Percentiles rank a stretch among this genome's conserved stretches.
These are phyloP conservation scores for Orientallactaga bullata DNA, from an alignment of 2,113 vertebrate species.

Conservation along the genomic window DNA sequence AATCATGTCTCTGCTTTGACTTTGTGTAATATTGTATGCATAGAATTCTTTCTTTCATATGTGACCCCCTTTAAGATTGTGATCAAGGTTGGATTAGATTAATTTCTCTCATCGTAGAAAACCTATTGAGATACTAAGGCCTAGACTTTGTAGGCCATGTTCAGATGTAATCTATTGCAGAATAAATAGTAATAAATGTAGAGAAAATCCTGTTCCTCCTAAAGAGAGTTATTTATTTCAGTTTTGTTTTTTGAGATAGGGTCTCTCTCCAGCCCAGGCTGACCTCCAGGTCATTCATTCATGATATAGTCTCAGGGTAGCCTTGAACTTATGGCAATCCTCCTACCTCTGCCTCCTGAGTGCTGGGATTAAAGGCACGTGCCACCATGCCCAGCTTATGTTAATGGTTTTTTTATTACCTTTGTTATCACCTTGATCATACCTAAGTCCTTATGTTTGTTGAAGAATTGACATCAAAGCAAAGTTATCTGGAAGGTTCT, in stretches of 20 bases:
- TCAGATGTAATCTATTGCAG: neutral
- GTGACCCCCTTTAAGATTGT: neutral
- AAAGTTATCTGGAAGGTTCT: slow-evolving; percentile 51
- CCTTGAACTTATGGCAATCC: too few relatives aligned
- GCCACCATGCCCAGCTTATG: too few relatives aligned
- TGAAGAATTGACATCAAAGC: slow-evolving; percentile 73
- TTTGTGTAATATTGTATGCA: neutral
- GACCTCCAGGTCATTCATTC: too few relatives aligned
- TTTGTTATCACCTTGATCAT: slow-evolving; percentile 44
- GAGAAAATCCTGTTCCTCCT: neutral
- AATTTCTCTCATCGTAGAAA: neutral
- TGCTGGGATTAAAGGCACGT: too few relatives aligned
- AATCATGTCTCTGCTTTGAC: neutral
- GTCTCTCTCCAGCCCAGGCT: too few relatives aligned
- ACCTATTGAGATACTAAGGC: neutral
- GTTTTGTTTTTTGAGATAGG: neutral
- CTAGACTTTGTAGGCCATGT: neutral
- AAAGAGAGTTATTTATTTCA: neutral
- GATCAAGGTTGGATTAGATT: slow-evolving; percentile 6
- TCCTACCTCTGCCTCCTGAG: too few relatives aligned
- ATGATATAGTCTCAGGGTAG: too few relatives aligned
- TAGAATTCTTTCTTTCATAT: neutral
- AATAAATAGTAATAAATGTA: neutral
- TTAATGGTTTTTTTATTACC: neutral
- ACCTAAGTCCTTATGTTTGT: slow-evolving; percentile 5